Evolutionary conservation across 2,888 invertebrate species (phyloP).

Genomic region (Augochlorella aurata): DNA sequence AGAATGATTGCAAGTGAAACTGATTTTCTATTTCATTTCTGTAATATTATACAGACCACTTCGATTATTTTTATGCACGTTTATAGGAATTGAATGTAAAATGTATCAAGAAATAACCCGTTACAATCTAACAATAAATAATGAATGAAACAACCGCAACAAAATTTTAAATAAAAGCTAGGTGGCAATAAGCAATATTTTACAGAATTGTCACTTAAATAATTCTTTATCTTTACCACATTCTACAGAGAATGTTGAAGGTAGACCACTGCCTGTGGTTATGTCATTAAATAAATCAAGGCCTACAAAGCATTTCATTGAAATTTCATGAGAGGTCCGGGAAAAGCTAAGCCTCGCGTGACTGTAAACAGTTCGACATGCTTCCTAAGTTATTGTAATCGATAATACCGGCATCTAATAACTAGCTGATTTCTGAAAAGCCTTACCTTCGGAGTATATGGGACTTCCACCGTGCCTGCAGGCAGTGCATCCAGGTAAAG

Average conservation of each 20-base stretch:
- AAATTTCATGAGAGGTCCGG: neutral
- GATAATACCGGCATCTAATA: slow-evolving; percentile 7
- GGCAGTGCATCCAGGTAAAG: slow-evolving; percentile 77
- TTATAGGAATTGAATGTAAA: too few species aligned
- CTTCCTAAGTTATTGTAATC: neutral
- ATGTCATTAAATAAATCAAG: neutral
- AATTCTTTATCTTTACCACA: neutral
- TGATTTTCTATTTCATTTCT: too few species aligned
- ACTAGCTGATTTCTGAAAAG: slow-evolving; percentile 6
- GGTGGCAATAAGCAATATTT: neutral
- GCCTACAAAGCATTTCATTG: neutral
- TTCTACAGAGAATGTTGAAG: neutral
- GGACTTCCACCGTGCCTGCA: slow-evolving; percentile 78
- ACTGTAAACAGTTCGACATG: slow-evolving; percentile 10
- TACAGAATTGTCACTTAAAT: neutral
- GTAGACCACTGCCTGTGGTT: neutral
- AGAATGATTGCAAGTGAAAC: too few species aligned
- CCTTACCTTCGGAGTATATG: slow-evolving; percentile 77
- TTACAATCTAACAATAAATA: neutral
- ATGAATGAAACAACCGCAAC: neutral
- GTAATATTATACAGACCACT: too few species aligned
- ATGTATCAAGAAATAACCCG: neutral
- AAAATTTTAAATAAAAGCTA: neutral
- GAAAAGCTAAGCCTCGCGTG: neutral
- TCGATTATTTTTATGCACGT: too few species aligned